Conservation (phyloP, 1,140 invertebrate genomes). For the Rhagoletis zephyria region DNA sequence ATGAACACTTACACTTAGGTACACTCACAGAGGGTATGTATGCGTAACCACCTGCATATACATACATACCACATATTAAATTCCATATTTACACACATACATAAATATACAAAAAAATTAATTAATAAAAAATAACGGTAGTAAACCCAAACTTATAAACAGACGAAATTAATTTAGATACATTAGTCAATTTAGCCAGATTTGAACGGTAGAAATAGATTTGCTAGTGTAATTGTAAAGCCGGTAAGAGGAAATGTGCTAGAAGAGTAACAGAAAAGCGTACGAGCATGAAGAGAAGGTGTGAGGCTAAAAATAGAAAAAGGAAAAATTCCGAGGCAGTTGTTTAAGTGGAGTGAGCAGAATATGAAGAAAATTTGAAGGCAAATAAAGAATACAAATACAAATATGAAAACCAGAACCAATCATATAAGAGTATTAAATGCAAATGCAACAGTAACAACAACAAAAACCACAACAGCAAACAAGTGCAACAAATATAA, state of each 20-base stretch:
- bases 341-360: neutral
- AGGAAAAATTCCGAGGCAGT: neutral
- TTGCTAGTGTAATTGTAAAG: constrained; percentile 22
- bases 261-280: neutral
- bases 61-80: neutral
- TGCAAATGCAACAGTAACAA: constrained; percentile 55
- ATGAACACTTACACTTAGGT: constrained; percentile 18
- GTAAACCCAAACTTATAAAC: neutral
- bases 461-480: neutral
- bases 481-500: constrained; percentile 36
- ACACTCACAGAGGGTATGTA: neutral
- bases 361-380: neutral
- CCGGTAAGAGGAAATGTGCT: neutral
- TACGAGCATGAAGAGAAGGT: too few species aligned
- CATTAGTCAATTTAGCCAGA: constrained; percentile 39
- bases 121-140: neutral
- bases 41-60: neutral
- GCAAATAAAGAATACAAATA: constrained; percentile 42
- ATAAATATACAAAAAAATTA: constrained; percentile 2
- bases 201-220: constrained; percentile 29
- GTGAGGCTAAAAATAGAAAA: neutral
- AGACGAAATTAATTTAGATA: constrained; percentile 17
- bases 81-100: constrained; percentile 13
- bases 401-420: constrained; percentile 67
- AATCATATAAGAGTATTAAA: constrained; percentile 73